phyloP scores from a whole-genome alignment of 2,797 vertebrate genomes.

The Lemur catta region DNA sequence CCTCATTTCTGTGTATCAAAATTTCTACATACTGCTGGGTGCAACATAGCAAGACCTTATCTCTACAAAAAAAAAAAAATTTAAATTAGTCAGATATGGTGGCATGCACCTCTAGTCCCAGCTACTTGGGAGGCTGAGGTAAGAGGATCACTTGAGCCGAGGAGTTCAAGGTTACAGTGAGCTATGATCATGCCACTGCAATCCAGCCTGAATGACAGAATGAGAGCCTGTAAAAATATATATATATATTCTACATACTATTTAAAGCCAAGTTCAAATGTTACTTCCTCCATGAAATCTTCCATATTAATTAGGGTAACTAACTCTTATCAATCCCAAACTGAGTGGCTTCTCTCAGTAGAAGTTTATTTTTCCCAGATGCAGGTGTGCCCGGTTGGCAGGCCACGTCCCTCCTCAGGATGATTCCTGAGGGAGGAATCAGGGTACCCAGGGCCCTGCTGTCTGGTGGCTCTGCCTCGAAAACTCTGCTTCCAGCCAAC shows the following conservation, averaged over 20 bases:
- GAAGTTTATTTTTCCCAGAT: not conserved
- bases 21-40: not conserved
- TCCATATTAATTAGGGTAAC: not conserved
- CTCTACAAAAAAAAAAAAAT: too few relatives aligned
- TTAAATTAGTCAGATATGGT: too few relatives aligned
- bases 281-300: not conserved
- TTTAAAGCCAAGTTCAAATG: not conserved
- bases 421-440: too few relatives aligned
- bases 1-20: not conserved
- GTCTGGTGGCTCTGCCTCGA: not conserved
- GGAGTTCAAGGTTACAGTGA: too few relatives aligned
- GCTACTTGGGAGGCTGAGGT: too few relatives aligned
- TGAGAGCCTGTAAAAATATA: not conserved
- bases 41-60: too few relatives aligned
- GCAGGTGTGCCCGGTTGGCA: not conserved
- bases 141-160: too few relatives aligned
- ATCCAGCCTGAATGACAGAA: too few relatives aligned
- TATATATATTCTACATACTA: not conserved
- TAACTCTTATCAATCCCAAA: not conserved
- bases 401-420: not conserved
- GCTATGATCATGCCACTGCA: too few relatives aligned
- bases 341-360: not conserved
- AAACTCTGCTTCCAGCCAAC: not conserved
- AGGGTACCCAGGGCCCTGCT: not conserved
- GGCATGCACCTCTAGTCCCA: too few relatives aligned